Evolutionary conservation across 2,888 invertebrate species (phyloP), one percentile per base, ranked within the genome.

Genomic region (Cyclophora albipunctata): DNA sequence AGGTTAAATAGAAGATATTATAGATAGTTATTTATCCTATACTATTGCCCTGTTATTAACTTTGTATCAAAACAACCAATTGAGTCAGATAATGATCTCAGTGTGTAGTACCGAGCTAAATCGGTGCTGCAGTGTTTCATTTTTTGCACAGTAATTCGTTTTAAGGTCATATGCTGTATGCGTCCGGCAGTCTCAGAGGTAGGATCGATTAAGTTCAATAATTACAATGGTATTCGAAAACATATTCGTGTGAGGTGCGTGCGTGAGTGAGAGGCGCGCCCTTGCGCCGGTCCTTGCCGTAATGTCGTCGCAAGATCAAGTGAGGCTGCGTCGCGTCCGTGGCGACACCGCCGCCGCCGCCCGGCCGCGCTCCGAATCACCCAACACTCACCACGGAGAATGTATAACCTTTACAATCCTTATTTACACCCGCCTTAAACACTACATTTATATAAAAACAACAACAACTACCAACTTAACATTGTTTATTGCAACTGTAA

Each of bases 221-320:
- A 76, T 78, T 75, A 71, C 67, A 71, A 73, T 66, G 73, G 73
- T 66, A 78, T 81, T 80, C 70, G 68, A 81, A 81, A 78, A 75
- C 69, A 72, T 69, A 37, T 37, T 74, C 60, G 66, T 70, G 70
- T 71, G 74, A 64, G 61, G 65, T 64, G 64, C 54, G 53, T 57
- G 52, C 66, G 73, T 73, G 73, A 81, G 87, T 85, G 86, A 87
- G 84, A 84, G 87, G 87, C 58, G 70, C 81, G 86, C 86, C 86
- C 86, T 87, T 86, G 85, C 72, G 56, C 62, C 62, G 63, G 68
- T 75, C 75, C 73, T 77, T 80, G 80, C 73, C 71, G 60, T 79
- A 80, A 81, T 78, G 78, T 79, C 77, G 75, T 71, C 70, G 74
- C 60, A 63, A 75, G 73, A 74, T 76, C 74, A 77, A 20, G 20